Evolutionary conservation across 2,888 invertebrate genomes (phyloP), one percentile per base, ranked within the genome.

Genomic region (Megalurothrips usitatus): DNA sequence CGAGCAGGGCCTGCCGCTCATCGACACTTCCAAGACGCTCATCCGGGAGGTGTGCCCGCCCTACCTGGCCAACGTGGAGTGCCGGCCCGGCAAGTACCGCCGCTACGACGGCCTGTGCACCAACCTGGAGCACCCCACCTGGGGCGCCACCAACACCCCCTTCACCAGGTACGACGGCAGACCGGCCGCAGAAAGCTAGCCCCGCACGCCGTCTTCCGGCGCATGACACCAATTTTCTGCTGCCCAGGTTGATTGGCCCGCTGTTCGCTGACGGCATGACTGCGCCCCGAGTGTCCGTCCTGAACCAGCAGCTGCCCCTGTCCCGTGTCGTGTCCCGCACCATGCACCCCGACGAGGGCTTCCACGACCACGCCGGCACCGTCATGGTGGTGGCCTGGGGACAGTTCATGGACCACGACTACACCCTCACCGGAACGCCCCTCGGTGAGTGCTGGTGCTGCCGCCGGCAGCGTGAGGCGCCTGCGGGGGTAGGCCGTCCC

Each of bases 351-450:
- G 96, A 97, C 85, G 95, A 96, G 84, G 96, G 96, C 75, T 96
- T 92, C 89, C 96, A 96, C 87, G 96, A 97, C 88, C 96, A 96
- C 88, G 96, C 96, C 48, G 96, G 96, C 80, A 96, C 96, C 49
- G 95, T 96, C 85, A 95, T 96, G 94, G 93, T 96, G 82, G 94
- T 95, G 84, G 96, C 96, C 81, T 97, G 96, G 96, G 96, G 96
- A 84, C 96, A 96, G 88, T 96, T 96, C 88, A 95, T 96, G 92
- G 96, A 96, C 88, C 96, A 97, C 89, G 96, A 96, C 87, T 95
- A 94, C 85, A 96, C 96, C 9, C 90, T 96, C 68, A 96, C 96
- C 81, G 96, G 91, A 84, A 96, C 96, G 47, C 95, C 96, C 78
- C 89, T 96, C 83, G 96, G 96, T 96, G 52, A 12, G 52, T 8